A percentile compares a stretch with the other conserved stretches of the same genome.
Conservation (phyloP, 1,140 invertebrate species). For the Odontomachus brunneus region DNA sequence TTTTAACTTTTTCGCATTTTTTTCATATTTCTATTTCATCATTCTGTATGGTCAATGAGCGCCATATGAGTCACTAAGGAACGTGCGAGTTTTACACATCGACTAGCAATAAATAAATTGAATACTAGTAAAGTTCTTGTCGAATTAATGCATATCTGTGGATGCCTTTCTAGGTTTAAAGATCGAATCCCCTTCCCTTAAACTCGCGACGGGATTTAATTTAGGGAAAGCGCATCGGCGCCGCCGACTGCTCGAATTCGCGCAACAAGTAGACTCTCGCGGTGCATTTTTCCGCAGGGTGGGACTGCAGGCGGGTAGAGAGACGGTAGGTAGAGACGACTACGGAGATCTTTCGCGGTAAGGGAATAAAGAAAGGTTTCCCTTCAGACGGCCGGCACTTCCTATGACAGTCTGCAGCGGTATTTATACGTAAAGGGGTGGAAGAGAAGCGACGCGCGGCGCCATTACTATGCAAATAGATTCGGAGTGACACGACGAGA, state of each 20-base stretch:
- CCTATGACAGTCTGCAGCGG: conserved; percentile 47
- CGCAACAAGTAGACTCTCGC: conserved; percentile 29
- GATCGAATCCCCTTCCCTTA: neutral
- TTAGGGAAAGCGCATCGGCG: neutral
- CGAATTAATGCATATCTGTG: no score
- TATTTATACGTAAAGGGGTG: conserved; percentile 68
- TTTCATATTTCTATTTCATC: no score
- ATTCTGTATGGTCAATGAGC: no score
- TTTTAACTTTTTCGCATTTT: no score
- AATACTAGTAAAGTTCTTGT: no score
- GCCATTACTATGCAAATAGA: conserved; percentile 85
- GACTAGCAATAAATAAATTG: no score
- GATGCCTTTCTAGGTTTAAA: neutral
- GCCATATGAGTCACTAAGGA: no score
- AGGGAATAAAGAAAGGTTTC: conserved; percentile 46
- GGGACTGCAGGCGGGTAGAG: no score
- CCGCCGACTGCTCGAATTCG: neutral
- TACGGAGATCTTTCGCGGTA: neutral
- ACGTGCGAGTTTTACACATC: no score
- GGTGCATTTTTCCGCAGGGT: neutral
- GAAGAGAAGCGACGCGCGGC: conserved; percentile 63
- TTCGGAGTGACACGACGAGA: conserved; percentile 82
- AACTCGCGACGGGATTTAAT: neutral
- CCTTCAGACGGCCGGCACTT: conserved; percentile 51
- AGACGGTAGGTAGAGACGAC: neutral